phyloP scores from a whole-genome alignment of 2,888 invertebrate species.

The Phania funesta region DNA sequence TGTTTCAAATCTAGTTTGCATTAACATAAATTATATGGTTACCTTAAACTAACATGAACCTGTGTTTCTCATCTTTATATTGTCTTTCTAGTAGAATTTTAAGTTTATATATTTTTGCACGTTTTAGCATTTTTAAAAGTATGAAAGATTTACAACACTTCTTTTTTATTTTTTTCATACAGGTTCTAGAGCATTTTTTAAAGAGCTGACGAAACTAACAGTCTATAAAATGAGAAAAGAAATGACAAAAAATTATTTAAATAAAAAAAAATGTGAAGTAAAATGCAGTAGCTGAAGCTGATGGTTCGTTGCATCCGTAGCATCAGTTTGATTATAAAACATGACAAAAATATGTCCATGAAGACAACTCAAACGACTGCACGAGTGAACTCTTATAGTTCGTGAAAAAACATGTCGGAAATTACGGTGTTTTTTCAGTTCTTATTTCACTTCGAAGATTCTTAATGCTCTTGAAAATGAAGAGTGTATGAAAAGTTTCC shows the following conservation, averaged over 20 bases:
- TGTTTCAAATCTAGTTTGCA: too few species aligned
- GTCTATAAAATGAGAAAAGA: neutral
- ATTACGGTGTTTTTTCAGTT: too few species aligned
- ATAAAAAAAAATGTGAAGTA: neutral
- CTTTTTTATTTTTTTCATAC: neutral
- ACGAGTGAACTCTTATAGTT: neutral
- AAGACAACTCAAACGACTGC: conserved; percentile 1
- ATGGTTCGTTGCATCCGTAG: neutral
- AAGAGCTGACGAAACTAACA: too few species aligned
- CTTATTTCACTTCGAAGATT: neutral
- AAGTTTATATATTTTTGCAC: conserved; percentile 42
- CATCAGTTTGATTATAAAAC: conserved; percentile 21
- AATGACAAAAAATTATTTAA: neutral
- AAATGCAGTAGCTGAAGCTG: neutral
- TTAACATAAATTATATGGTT: too few species aligned
- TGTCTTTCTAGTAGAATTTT: too few species aligned
- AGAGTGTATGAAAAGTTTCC: neutral
- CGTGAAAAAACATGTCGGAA: neutral
- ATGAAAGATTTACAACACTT: conserved; percentile 7
- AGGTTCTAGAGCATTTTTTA: too few species aligned
- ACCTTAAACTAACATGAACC: too few species aligned
- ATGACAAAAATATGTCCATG: conserved; percentile 39
- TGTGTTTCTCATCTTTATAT: too few species aligned
- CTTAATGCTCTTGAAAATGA: neutral
- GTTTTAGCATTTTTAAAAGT: conserved; percentile 48